Base-by-base conservation (phyloP, 53 echinoderm and acorn worm genomes). In the Mesocentrotus franciscanus region DNA sequence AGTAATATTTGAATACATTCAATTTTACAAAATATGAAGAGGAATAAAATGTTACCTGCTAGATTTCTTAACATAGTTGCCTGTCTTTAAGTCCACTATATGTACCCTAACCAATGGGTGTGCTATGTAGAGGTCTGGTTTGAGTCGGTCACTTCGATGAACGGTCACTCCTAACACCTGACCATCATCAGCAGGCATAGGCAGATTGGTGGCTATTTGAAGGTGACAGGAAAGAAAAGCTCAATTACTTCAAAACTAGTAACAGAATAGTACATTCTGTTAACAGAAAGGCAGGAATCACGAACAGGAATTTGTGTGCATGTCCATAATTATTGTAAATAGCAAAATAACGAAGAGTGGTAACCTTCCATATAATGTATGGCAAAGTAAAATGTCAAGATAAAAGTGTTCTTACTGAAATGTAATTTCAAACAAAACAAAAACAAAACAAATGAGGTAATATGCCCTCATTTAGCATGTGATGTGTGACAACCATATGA, bases 91-190 rank as follows among this genome's bases (percentile, higher is more conserved):
- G 91, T 99, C 99, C 29, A 99, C 97, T 33, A 99, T 92, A 91
- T 99, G 99, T 10, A 99, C 98, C 61, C 99, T 96, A 92, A 99
- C 99, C 94, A 99, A 84, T 81, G 99, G 99, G 60, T 99, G 99
- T n/a, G 97, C 95, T 1, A 99, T 96, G 94, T 96, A 97, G 33
- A 99, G 96, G 95, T 99, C 99, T 49, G 98, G 97, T 95, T 99
- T 99, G 49, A 99, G 96, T 11, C 99, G 95, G 95, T 99, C 99
- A 95, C 97, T 97, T 22, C 99, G 96, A 83, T 99, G 99, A 61
- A 99, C 24, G 56, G 95, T 97, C 64, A 99, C 95, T 1, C 99
- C 97, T 34, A 99, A 89, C 58, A 99, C 96, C 35, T 97, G 97
- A 26, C 99, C 98, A 92, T 99, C 97, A 90, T 99, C 99, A 60